Base-by-base conservation (phyloP, 2,113 vertebrate genomes). In the Ivindomyrus marchei region DNA sequence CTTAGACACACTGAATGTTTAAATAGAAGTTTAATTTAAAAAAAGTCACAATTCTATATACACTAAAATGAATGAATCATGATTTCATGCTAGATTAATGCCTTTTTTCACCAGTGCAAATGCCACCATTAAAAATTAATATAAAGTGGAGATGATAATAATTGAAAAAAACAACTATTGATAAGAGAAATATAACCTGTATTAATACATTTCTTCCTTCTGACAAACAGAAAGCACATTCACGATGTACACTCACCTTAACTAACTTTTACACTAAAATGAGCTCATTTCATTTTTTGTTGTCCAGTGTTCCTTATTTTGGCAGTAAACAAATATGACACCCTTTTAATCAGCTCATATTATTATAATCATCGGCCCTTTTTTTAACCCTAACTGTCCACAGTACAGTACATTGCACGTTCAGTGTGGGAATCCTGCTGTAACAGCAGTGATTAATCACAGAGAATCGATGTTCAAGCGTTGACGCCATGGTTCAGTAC, bases 41-140 rank as follows among this genome's bases (percentile, higher is more conserved):
- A 74, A 74, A 74, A 17, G 74, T 80, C 74, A 77, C 74, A 80
- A 42, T 80, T 80, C 36, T 80, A 80, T 31, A 80, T 80, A 80
- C 15, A 19, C 74, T 80, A 80, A 80, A 80, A 80, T 80, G 11
- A 80, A 39, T 80, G 74, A 39, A 80, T 80, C 74, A 19, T 80
- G 74, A 80, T 80, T 80, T 80, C 36, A 80, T 42, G 74, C 74
- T 42, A 80, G 36, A 39, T 39, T 80, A 80, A 80, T 80, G 74
- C 74, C 74, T 80, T 80, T 80, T 36, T 39, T 80, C 74, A 77
- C 70, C 70, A 77, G 31, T 39, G 70, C 11, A 80, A 80, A 80
- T 80, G 15, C 39, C 31, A 80, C 31, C 74, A 80, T 15, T 42
- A 42, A 42, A 80, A 80, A 42, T 7, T 17, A 80, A 80, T 80